These are phyloP conservation scores for Microdon myrmicae DNA, from an alignment of 2,888 invertebrate species.

Conservation along the genomic window DNA sequence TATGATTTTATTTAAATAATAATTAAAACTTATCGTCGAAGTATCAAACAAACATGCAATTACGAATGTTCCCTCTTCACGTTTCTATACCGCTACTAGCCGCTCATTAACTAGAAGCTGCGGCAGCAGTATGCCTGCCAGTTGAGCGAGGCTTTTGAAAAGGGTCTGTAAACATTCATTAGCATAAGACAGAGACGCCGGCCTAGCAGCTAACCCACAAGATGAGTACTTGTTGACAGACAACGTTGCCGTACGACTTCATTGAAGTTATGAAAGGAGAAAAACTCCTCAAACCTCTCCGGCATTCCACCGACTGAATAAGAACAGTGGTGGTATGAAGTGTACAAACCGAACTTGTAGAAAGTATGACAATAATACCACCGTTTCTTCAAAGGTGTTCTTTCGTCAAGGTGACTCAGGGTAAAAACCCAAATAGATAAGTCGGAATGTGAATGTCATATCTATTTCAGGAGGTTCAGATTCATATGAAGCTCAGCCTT, in stretches of 20 bases:
- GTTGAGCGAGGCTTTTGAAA: slow-evolving; percentile 27
- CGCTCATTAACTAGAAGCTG: slow-evolving; percentile 15
- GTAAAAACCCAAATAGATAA: too few relatives aligned
- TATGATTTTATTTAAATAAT: slow-evolving; percentile 17
- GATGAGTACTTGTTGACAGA: slow-evolving; percentile 43
- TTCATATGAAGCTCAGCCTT: too few relatives aligned
- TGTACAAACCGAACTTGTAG: too few relatives aligned
- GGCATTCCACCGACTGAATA: slow-evolving; percentile 28
- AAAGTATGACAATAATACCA: too few relatives aligned
- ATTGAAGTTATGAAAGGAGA: slow-evolving; percentile 45
- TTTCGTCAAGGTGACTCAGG: too few relatives aligned
- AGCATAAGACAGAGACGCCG: slow-evolving; percentile 43
- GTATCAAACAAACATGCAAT: slow-evolving; percentile 25
- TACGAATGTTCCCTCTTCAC: slow-evolving; percentile 9
- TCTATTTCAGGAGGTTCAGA: too few relatives aligned
- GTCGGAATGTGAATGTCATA: too few relatives aligned
- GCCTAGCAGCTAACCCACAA: slow-evolving; percentile 31
- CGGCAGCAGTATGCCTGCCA: slow-evolving; percentile 2
- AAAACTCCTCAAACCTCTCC: slow-evolving; percentile 39
- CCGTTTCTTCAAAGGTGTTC: too few relatives aligned
- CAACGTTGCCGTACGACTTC: slow-evolving; percentile 26
- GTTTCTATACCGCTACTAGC: slow-evolving; percentile 11
- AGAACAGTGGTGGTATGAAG: slow-evolving; percentile 3
- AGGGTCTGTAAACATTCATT: slow-evolving; percentile 46
- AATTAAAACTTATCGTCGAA: slow-evolving; percentile 25